phyloP scores from a whole-genome alignment of 2,888 invertebrate species.

The Abrostola tripartita region DNA sequence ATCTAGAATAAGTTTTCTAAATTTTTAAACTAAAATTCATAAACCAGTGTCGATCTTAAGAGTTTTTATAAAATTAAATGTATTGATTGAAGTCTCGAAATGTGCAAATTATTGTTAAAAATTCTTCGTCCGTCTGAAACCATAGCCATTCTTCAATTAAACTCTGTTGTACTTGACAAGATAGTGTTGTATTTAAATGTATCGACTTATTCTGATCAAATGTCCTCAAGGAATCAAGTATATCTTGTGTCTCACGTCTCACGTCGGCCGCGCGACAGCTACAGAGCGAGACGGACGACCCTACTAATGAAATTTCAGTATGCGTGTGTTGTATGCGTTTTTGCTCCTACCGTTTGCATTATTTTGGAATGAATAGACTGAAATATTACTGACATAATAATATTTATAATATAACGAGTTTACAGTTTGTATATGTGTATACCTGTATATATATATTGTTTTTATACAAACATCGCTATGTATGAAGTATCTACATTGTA shows the following conservation, averaged over 20 bases:
- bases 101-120: too few species aligned
- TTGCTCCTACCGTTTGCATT: constrained; percentile 49
- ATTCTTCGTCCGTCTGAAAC: too few species aligned
- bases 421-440: constrained; percentile 51
- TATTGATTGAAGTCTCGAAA: too few species aligned
- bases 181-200: neutral
- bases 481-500: constrained; percentile 39
- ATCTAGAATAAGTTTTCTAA: too few species aligned
- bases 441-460: constrained; percentile 38
- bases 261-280: neutral
- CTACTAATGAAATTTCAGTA: constrained; percentile 23
- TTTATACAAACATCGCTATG: constrained; percentile 20
- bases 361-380: constrained; percentile 58
- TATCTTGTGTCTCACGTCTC: neutral
- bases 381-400: constrained; percentile 49
- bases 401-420: constrained; percentile 39
- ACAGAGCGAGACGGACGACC: constrained; percentile 7
- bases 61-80: too few species aligned
- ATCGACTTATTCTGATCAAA: constrained; percentile 26
- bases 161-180: neutral
- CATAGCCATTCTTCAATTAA: too few species aligned
- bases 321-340: constrained; percentile 52
- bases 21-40: too few species aligned
- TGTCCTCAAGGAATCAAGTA: neutral
- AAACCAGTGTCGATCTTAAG: too few species aligned